Percentiles rank a stretch among this genome's conserved stretches.
Evolutionary conservation across 2,888 invertebrate genomes (phyloP).

Genomic region (Halictus quadricinctus): DNA sequence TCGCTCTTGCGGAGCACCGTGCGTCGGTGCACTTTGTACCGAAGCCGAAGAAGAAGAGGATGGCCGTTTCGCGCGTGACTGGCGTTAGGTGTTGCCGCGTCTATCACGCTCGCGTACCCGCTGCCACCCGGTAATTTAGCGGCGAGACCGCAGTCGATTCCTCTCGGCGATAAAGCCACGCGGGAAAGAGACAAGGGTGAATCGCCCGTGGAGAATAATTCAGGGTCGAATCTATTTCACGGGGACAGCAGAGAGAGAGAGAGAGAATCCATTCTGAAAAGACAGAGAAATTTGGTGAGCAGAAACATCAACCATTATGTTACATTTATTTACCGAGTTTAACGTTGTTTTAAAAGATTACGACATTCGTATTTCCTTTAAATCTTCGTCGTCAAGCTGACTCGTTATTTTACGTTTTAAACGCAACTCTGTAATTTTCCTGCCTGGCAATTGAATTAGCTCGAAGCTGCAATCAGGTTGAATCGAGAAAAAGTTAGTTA

Average conservation of each 20-base stretch:
- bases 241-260: slow-evolving; percentile 7
- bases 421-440: background rate
- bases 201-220: slow-evolving; percentile 74
- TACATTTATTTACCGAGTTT: no score
- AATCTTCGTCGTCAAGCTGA: background rate
- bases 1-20: background rate
- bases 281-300: slow-evolving; percentile 63
- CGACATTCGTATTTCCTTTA: background rate
- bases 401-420: no score
- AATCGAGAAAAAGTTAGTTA: background rate
- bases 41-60: background rate
- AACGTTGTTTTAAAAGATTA: no score
- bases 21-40: slow-evolving; percentile 57
- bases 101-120: slow-evolving; percentile 68
- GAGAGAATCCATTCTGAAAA: slow-evolving; percentile 50
- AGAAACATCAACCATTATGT: background rate
- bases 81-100: slow-evolving; percentile 72
- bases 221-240: slow-evolving; percentile 74
- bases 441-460: background rate
- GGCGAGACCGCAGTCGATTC: slow-evolving; percentile 75
- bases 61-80: slow-evolving; percentile 64
- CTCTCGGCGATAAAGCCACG: slow-evolving; percentile 72
- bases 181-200: slow-evolving; percentile 57
- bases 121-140: slow-evolving; percentile 77
- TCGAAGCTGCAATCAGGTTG: background rate